These are phyloP conservation scores for Plebejus argus DNA, from an alignment of 2,888 invertebrate genomes.

Conservation along the genomic window DNA sequence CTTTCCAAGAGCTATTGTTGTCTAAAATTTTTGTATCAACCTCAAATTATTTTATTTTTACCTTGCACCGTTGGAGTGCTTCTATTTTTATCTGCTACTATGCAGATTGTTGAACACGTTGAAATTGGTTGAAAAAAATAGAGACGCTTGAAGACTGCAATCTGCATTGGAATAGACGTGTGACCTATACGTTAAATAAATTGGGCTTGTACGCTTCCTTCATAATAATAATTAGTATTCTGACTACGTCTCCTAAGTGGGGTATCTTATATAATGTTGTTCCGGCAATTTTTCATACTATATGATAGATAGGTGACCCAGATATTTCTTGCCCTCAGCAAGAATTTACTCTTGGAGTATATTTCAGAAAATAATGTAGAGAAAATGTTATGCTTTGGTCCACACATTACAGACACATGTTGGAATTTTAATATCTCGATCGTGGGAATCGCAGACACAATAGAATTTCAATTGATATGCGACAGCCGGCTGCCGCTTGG, in stretches of 20 bases:
- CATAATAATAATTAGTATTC: constrained; percentile 13
- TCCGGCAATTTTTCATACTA: neutral
- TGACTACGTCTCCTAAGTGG: constrained; percentile 1
- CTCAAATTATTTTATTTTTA: neutral
- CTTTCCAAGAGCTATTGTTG: constrained; percentile 4
- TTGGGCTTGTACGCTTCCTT: constrained; percentile 18
- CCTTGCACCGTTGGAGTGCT: neutral
- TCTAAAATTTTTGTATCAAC: constrained; percentile 19
- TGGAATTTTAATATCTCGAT: neutral
- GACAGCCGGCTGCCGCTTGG: too few relatives aligned
- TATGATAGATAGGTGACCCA: neutral
- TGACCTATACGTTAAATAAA: constrained; percentile 27
- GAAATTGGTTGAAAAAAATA: constrained; percentile 8
- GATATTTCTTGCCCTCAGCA: neutral
- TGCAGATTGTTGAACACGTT: too few relatives aligned
- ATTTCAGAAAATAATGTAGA: neutral
- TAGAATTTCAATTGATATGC: too few relatives aligned
- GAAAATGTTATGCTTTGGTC: neutral
- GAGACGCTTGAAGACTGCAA: constrained; percentile 13
- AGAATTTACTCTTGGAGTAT: neutral
- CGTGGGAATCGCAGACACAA: too few relatives aligned
- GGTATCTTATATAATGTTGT: neutral
- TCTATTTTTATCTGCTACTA: neutral
- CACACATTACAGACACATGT: neutral
- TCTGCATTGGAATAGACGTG: constrained; percentile 13